Evolutionary conservation across 2,888 invertebrate species (phyloP), one percentile per base, ranked within the genome.

Genomic region (Deilephila elpenor): DNA sequence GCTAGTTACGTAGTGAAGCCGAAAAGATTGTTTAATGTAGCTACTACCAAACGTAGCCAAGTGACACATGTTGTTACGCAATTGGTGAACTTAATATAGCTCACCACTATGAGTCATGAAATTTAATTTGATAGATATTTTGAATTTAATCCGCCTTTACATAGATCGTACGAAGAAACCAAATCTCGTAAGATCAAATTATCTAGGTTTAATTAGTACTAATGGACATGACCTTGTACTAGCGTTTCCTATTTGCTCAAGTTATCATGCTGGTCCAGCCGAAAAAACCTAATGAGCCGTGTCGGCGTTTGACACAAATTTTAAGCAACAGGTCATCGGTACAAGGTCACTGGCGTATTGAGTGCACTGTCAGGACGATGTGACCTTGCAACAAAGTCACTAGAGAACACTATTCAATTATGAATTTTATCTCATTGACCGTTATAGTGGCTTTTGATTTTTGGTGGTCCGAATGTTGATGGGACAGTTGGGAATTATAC

Each of bases 281-380:
- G 51, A 51, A 44, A 44, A 51, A 67, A 51, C 11, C 25, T 51
- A 67, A 51, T 51, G 44, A 25, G 25, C 5, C 51, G 67, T 67
- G 67, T 25, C 67, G 25, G 25, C 5, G 25, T 51, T 25, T 67
- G 67, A 67, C 67, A 67, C 67, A 67, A 51, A 67, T 67, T 64
- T 67, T 44, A 25, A 51, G 51, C 44, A 67, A 11, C 61, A 29
- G 53, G 71, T 61, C 71, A 25, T 61, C 51, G 61, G 61, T 51
- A 72, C 71, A 72, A 72, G 71, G 61, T 44, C 71, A 72, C 25
- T 25, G n/a, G 51, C 61, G 53, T 51, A 67, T 44, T 44, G 14
- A 74, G 37, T 73, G 75, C 56, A 53, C 34, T 19, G 59, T 59
- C 37, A 2, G 59, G 71, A 59, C 71, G 37, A 14, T 5, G 37